Conservation (phyloP, 2,888 invertebrate genomes). For the Nomada lathburiana region DNA sequence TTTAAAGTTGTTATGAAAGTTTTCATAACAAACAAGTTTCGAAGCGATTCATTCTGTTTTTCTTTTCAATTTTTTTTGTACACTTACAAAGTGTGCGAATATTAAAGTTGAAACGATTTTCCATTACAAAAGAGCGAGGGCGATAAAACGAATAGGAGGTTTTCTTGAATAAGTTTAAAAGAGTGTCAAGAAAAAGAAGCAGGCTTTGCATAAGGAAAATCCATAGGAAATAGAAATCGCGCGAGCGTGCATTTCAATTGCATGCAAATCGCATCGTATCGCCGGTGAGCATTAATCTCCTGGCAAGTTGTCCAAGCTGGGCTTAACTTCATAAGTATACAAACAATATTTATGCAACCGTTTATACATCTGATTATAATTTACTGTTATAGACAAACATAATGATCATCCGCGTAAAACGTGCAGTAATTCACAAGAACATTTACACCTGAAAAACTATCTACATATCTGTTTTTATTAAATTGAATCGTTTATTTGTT, state of each 20-base stretch:
- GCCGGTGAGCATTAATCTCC: constrained; percentile 5
- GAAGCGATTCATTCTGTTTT: no score
- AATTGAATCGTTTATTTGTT: no score
- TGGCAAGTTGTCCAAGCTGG: background rate
- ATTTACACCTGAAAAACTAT: no score
- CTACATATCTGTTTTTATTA: no score
- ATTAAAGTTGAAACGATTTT: no score
- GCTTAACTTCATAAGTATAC: background rate
- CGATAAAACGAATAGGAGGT: background rate
- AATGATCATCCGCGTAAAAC: background rate
- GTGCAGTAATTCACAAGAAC: no score
- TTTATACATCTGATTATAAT: background rate
- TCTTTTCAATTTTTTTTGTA: no score
- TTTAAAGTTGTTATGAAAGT: no score
- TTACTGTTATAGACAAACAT: background rate
- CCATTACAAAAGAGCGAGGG: no score
- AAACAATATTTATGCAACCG: constrained; percentile 12
- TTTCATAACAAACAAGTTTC: no score
- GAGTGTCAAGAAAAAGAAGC: background rate
- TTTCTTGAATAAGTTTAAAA: background rate
- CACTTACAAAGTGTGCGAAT: no score
- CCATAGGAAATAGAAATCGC: background rate
- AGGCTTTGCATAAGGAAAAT: background rate
- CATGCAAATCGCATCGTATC: constrained; percentile 14
- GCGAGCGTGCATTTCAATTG: constrained; percentile 2